phyloP scores from a whole-genome alignment of 2,113 vertebrate species.

The Microcebus ravelobensis region DNA sequence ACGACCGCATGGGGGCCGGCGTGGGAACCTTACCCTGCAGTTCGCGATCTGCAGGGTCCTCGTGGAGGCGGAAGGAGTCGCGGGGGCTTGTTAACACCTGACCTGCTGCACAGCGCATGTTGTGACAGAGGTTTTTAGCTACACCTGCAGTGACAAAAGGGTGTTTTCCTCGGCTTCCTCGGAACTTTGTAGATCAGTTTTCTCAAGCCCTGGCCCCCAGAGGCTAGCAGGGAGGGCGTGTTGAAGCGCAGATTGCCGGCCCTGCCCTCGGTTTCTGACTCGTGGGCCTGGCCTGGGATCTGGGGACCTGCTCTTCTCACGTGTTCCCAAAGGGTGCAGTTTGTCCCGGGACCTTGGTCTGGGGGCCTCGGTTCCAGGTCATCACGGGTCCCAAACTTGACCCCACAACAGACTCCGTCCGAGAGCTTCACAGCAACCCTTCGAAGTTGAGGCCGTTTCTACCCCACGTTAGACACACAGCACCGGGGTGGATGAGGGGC shows the following conservation, averaged over 20 bases:
- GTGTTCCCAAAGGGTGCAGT: accelerated
- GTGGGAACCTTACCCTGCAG: not conserved
- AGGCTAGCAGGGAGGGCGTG: not conserved
- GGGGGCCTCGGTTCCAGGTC: not conserved
- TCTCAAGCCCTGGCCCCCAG: not conserved
- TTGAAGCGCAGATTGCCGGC: not conserved
- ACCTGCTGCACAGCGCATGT: accelerated
- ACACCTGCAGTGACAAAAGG: too few relatives aligned
- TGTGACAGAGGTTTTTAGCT: not conserved
- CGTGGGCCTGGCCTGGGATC: not conserved
- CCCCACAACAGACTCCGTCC: accelerated
- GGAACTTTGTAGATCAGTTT: not conserved
- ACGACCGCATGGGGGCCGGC: not conserved
- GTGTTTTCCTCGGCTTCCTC: too few relatives aligned
- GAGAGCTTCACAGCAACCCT: accelerated
- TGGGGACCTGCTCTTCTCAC: not conserved
- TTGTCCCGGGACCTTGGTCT: not conserved
- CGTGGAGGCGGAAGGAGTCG: accelerated
- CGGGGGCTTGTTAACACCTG: not conserved
- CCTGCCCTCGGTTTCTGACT: not conserved
- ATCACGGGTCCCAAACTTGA: accelerated
- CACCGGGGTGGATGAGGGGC: accelerated
- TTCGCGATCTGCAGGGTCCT: accelerated
- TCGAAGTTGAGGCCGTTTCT: not conserved
- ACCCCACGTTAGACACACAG: not conserved